Conservation (phyloP, 1,140 invertebrate species). For the Andrena cerasifolii region DNA sequence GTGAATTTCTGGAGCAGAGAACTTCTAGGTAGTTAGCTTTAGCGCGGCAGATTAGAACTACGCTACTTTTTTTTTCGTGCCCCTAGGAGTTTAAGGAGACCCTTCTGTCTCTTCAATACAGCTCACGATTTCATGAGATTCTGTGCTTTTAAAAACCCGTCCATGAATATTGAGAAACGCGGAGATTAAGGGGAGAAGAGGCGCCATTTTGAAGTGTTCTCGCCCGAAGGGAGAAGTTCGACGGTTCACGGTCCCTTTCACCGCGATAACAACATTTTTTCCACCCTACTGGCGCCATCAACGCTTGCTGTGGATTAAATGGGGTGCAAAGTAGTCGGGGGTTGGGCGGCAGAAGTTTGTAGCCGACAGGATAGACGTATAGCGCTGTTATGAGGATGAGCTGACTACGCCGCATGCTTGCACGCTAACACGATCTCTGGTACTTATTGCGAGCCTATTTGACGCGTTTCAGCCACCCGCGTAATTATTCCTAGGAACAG, state of each 20-base stretch:
- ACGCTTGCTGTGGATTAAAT: slow-evolving; percentile 32
- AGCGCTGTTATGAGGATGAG: slow-evolving; percentile 33
- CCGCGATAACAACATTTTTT: slow-evolving; percentile 24
- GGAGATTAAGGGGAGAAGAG: neutral
- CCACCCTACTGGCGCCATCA: neutral
- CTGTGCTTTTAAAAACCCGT: neutral
- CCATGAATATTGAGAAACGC: neutral
- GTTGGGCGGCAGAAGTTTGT: slow-evolving; percentile 16
- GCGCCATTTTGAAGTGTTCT: neutral
- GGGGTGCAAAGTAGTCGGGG: slow-evolving; percentile 25
- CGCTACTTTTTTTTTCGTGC: neutral
- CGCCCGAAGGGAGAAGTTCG: neutral
- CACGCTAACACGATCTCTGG: slow-evolving; percentile 11
- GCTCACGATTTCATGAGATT: neutral
- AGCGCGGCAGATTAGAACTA: slow-evolving; percentile 17
- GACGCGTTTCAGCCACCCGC: neutral
- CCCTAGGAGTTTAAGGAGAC: neutral
- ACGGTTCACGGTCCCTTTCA: neutral
- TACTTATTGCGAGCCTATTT: slow-evolving; percentile 7
- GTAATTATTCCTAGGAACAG: neutral
- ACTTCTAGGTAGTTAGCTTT: neutral
- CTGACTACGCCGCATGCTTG: neutral
- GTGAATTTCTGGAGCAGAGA: slow-evolving; percentile 12
- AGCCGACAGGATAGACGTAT: slow-evolving; percentile 33
- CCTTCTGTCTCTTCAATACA: neutral